Percentiles rank a stretch among this genome's conserved stretches.
Conservation (phyloP, 2,888 invertebrate genomes). For the Noctua fimbriata region DNA sequence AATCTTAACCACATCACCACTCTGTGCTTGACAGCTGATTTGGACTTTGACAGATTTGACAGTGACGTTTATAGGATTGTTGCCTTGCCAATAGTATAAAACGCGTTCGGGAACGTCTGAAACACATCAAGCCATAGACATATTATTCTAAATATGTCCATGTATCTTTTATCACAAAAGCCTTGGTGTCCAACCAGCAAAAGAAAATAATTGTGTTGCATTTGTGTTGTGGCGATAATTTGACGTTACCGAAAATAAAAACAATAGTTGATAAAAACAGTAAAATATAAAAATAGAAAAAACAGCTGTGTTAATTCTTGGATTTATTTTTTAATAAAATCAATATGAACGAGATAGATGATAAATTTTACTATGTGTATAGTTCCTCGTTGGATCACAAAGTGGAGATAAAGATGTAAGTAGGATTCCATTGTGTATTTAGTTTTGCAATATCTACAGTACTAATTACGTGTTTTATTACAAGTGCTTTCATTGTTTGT, state of each 20-base stretch:
- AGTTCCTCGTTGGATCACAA: conserved; percentile 97
- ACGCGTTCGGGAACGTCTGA: conserved; percentile 1
- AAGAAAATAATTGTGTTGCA: not conserved
- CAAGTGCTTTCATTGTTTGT: conserved; percentile 10
- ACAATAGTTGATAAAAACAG: conserved; percentile 17
- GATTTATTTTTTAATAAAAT: not conserved
- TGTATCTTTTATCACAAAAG: not conserved
- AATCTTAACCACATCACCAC: conserved; percentile 33
- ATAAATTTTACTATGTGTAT: conserved; percentile 96
- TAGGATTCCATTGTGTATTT: conserved; percentile 59
- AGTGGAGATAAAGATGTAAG: conserved; percentile 98
- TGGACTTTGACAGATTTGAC: not conserved
- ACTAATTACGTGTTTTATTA: conserved; percentile 10
- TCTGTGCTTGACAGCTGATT: conserved; percentile 4
- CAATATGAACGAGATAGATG: conserved; percentile 93
- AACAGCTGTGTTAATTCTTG: conserved; percentile 54
- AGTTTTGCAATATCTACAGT: not conserved
- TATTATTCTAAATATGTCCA: too few species aligned
- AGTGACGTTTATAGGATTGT: not conserved
- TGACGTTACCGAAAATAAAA: conserved; percentile 33
- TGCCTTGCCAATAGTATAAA: not conserved
- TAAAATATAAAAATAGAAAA: conserved; percentile 6
- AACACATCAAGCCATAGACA: too few species aligned
- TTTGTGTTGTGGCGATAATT: not conserved
- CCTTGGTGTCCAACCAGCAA: not conserved